Evolutionary conservation across 2,797 vertebrate genomes (phyloP).

Genomic region (Eremophila alpestris): DNA sequence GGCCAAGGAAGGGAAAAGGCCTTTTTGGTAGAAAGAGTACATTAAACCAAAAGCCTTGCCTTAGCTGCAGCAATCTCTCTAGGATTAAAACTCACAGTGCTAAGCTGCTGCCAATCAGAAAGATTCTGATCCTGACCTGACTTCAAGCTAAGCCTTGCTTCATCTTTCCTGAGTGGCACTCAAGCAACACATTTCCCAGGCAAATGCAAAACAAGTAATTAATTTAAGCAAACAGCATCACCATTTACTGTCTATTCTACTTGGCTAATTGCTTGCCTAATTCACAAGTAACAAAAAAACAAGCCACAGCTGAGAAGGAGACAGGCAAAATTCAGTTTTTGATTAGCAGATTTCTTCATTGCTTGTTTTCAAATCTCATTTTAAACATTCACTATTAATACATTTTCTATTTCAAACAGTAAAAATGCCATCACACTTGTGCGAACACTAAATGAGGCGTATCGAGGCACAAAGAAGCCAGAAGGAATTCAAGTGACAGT

Average conservation of each 20-base stretch:
- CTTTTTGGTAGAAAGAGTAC: not conserved
- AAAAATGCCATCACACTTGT: not conserved
- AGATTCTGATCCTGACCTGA: not conserved
- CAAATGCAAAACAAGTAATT: not conserved
- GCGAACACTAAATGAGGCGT: not conserved
- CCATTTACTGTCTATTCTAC: not conserved
- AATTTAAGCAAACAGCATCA: not conserved
- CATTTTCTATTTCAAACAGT: not conserved
- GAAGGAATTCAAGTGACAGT: slow-evolving; percentile 26
- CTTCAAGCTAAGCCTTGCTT: not conserved
- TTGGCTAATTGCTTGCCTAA: not conserved
- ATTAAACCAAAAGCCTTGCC: not conserved
- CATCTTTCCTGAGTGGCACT: not conserved
- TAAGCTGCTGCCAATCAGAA: not conserved
- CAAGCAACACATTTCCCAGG: not conserved
- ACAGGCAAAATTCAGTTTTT: not conserved
- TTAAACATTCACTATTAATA: not conserved
- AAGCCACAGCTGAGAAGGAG: not conserved
- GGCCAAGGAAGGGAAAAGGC: not conserved
- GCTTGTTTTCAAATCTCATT: not conserved
- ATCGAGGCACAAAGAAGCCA: slow-evolving; percentile 41
- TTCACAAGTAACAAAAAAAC: not conserved
- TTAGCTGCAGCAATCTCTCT: not conserved
- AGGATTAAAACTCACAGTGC: not conserved
- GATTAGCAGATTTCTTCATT: not conserved